Conservation (phyloP, 2,797 vertebrate species). For the Threskiornis aethiopicus region DNA sequence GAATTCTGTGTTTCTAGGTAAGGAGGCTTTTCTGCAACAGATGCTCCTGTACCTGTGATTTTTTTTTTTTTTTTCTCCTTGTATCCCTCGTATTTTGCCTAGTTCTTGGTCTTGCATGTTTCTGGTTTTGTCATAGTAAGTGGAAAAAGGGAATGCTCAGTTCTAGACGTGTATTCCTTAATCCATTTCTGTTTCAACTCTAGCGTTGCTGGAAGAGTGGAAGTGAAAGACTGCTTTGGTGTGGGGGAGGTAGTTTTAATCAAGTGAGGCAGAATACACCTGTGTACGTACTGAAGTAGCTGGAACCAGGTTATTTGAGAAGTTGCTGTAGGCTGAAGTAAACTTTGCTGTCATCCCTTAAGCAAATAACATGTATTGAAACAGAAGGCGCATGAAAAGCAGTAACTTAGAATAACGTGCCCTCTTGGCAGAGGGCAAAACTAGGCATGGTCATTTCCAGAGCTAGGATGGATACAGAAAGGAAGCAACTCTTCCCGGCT, state of each 20-base stretch:
- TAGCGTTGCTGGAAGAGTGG: neutral
- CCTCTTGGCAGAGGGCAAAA: neutral
- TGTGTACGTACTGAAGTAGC: neutral
- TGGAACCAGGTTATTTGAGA: neutral
- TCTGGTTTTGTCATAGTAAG: neutral
- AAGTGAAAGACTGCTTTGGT: neutral
- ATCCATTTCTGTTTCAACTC: neutral
- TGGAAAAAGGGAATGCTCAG: neutral
- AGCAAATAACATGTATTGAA: neutral
- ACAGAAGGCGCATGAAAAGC: neutral
- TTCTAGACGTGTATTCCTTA: neutral
- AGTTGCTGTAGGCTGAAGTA: neutral
- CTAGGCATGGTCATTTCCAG: fast-evolving
- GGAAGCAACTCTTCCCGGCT: too few species aligned
- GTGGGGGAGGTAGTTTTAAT: neutral
- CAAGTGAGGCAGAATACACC: neutral
- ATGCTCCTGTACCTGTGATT: neutral
- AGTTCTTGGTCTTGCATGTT: neutral
- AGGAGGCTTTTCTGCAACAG: neutral
- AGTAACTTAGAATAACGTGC: neutral
- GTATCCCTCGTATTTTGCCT: neutral
- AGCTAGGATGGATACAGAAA: fast-evolving
- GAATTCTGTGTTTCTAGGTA: neutral
- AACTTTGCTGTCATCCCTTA: neutral
- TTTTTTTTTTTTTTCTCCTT: neutral